Conservation (phyloP, 2,888 invertebrate species). For the Eucera pruinosa region DNA sequence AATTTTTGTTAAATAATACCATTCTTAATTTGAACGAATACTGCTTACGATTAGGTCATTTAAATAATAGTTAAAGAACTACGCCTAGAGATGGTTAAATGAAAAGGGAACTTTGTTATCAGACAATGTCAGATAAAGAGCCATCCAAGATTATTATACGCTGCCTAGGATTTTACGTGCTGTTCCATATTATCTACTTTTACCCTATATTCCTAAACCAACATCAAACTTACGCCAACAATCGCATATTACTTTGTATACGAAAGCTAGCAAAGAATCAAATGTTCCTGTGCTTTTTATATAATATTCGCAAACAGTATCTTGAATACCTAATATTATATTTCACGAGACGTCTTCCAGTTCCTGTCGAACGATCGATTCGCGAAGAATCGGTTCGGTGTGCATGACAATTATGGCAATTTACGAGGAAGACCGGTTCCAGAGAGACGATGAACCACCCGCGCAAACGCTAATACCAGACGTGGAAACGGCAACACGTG, state of each 20-base stretch:
- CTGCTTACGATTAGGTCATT: no score
- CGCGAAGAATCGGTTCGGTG: not conserved
- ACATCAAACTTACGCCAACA: not conserved
- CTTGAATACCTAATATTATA: not conserved
- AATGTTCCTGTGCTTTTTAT: slow-evolving; percentile 8
- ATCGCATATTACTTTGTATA: slow-evolving; percentile 12
- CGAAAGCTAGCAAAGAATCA: slow-evolving; percentile 8
- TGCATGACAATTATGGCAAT: slow-evolving; percentile 24
- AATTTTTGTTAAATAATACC: no score
- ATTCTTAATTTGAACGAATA: no score
- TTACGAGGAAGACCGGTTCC: slow-evolving; percentile 17
- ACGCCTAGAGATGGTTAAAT: no score
- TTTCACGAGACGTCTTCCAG: not conserved
- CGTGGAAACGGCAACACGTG: slow-evolving; percentile 37
- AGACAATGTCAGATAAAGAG: no score
- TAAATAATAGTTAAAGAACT: no score
- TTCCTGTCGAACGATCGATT: not conserved
- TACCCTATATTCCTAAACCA: no score
- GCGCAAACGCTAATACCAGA: slow-evolving; percentile 19
- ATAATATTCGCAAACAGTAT: slow-evolving; percentile 11
- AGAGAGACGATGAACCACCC: slow-evolving; percentile 51
- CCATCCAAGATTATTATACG: no score
- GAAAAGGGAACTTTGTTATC: no score
- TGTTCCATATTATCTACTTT: no score
- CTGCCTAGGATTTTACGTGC: no score